phyloP scores from a whole-genome alignment of 2,113 vertebrate genomes.

The Murina feae region DNA sequence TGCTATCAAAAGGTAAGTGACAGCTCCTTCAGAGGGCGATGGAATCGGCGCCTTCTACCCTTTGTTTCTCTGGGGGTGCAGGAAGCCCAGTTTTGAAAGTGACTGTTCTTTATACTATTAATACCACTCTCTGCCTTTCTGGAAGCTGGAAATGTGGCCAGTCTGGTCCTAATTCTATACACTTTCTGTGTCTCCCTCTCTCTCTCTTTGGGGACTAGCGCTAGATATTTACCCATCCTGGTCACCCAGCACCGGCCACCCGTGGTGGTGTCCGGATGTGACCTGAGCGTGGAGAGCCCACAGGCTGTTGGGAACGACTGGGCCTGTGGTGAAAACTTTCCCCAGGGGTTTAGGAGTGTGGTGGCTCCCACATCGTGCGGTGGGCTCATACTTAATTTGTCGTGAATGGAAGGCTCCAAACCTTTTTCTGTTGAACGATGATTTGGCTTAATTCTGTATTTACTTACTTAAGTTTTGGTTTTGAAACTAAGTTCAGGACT shows the following conservation, averaged over 20 bases:
- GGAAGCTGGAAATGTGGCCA: background rate
- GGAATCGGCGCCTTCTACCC: background rate
- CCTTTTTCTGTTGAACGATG: background rate
- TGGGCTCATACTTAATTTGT: background rate
- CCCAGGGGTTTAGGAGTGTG: background rate
- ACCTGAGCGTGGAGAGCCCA: background rate
- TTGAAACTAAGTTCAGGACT: background rate
- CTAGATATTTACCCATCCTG: background rate
- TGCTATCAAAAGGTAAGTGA: slow-evolving; percentile 83
- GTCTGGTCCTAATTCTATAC: background rate
- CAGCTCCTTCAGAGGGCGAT: no score
- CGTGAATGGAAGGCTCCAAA: background rate
- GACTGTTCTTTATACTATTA: background rate
- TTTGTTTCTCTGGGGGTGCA: background rate
- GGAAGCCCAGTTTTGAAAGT: background rate
- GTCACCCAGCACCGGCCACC: background rate
- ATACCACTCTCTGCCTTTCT: background rate
- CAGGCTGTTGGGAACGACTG: background rate
- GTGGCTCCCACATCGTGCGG: no score
- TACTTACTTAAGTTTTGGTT: slow-evolving; percentile 21
- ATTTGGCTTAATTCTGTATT: background rate
- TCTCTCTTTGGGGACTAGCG: background rate
- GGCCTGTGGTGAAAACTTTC: background rate
- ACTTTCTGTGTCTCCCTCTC: background rate
- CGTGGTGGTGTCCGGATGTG: background rate